These are phyloP conservation scores for Drosophila pectinifera DNA, from an alignment of 1,140 invertebrate species.

Conservation along the genomic window DNA sequence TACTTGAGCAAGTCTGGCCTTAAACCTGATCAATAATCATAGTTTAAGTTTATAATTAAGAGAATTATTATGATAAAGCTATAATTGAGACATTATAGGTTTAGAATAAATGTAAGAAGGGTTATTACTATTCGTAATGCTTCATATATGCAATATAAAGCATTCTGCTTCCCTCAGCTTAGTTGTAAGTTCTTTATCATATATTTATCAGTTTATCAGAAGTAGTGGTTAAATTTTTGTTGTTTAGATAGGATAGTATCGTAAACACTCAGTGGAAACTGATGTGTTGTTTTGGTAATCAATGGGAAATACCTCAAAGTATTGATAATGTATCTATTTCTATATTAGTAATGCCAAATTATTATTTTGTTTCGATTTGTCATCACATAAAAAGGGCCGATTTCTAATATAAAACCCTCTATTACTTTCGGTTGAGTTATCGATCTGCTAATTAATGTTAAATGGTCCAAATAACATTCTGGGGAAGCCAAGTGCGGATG, in stretches of 20 bases:
- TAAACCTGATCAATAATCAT: slow-evolving; percentile 8
- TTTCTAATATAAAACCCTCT: neutral
- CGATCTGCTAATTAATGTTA: slow-evolving; percentile 4
- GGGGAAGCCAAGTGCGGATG: slow-evolving; percentile 15
- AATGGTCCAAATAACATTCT: slow-evolving; percentile 24
- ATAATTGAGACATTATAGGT: slow-evolving; percentile 2
- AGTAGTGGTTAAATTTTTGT: neutral
- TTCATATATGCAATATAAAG: too few relatives aligned
- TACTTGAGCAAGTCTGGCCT: neutral
- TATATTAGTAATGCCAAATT: too few relatives aligned
- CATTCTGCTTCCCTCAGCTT: too few relatives aligned
- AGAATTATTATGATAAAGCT: neutral
- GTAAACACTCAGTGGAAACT: neutral
- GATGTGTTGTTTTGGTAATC: neutral
- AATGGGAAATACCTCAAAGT: slow-evolving; percentile 1
- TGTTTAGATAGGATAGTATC: neutral
- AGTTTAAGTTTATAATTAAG: neutral
- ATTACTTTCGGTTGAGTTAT: slow-evolving; percentile 9
- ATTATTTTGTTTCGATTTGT: neutral
- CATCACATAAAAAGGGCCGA: neutral
- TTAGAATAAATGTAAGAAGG: neutral
- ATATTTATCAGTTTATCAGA: neutral
- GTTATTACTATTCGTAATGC: neutral
- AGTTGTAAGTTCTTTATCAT: neutral
- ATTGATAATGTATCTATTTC: neutral